Percentiles rank a stretch among this genome's conserved stretches.
Conservation (phyloP, 2,113 vertebrate species). For the Macquaria ambigua region DNA sequence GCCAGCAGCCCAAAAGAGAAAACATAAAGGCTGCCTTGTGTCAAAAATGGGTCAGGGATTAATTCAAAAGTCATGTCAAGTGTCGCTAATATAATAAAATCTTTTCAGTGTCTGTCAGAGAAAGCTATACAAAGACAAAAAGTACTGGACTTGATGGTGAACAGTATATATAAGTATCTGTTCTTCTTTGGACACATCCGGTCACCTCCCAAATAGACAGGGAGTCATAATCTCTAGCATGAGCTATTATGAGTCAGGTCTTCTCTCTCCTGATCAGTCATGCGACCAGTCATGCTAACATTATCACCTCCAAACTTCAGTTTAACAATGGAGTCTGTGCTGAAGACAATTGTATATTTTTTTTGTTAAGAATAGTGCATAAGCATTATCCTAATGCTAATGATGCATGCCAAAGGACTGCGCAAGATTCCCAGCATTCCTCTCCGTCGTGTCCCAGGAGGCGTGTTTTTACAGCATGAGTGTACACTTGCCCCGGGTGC, state of each 20-base stretch:
- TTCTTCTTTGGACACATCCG: constrained; percentile 3
- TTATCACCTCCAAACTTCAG: constrained; percentile 21
- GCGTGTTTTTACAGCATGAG: constrained; percentile 38
- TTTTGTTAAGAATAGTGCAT: neutral
- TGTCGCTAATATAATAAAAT: neutral
- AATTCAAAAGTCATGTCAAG: neutral
- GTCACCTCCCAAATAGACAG: constrained; percentile 14
- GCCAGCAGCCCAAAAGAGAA: neutral
- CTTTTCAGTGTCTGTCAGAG: neutral
- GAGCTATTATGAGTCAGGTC: constrained; percentile 54
- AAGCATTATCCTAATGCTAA: constrained; percentile 1
- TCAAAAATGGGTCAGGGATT: neutral
- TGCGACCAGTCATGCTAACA: constrained; percentile 33
- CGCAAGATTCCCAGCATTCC: constrained; percentile 30
- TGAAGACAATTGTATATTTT: constrained; percentile 8
- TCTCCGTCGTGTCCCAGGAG: neutral
- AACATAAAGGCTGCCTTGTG: neutral
- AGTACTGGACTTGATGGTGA: neutral
- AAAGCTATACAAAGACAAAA: neutral
- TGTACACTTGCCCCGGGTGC: constrained; percentile 29
- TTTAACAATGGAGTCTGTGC: constrained; percentile 25
- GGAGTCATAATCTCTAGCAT: neutral
- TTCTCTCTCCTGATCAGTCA: constrained; percentile 42
- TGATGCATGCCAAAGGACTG: constrained; percentile 7
- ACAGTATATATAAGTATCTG: neutral